A percentile compares a stretch with the other conserved stretches of the same genome.
phyloP scores from a whole-genome alignment of 2,888 invertebrate species.

The Desoria tigrina region DNA sequence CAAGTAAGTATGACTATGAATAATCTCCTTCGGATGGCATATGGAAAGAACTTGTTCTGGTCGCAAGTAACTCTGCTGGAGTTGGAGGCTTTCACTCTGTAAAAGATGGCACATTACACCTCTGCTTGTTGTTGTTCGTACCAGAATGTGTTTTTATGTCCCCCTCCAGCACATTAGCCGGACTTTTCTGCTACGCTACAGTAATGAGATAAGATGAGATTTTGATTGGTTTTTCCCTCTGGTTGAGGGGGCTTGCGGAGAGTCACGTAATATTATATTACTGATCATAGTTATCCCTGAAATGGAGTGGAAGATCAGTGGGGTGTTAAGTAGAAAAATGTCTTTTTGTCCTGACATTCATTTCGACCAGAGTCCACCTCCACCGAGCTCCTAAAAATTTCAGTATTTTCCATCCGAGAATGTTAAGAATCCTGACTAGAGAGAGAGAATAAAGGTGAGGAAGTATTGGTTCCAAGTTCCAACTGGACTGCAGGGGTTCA shows the following conservation, averaged over 20 bases:
- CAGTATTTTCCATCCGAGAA: no score
- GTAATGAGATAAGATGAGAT: constrained; percentile 4
- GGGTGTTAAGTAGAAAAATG: constrained; percentile 8
- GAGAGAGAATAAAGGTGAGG: neutral
- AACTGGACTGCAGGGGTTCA: neutral
- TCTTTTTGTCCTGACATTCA: no score
- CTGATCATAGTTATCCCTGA: neutral
- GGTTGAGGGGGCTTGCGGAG: neutral
- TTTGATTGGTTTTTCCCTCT: constrained; percentile 7
- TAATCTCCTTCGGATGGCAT: no score
- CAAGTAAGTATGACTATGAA: no score
- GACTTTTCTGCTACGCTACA: no score
- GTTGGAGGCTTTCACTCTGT: no score
- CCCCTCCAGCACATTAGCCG: no score
- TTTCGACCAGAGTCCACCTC: no score
- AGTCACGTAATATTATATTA: neutral
- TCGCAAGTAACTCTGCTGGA: no score
- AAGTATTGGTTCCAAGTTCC: neutral
- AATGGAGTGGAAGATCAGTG: neutral
- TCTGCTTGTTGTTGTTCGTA: neutral
- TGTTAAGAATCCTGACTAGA: no score
- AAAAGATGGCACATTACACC: neutral
- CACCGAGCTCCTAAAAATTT: no score
- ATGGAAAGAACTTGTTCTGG: no score
- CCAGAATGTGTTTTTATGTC: neutral